Evolutionary conservation across 1,140 invertebrate species (phyloP), one percentile per base, ranked within the genome.

Genomic region (Drosophila subpulchrella): DNA sequence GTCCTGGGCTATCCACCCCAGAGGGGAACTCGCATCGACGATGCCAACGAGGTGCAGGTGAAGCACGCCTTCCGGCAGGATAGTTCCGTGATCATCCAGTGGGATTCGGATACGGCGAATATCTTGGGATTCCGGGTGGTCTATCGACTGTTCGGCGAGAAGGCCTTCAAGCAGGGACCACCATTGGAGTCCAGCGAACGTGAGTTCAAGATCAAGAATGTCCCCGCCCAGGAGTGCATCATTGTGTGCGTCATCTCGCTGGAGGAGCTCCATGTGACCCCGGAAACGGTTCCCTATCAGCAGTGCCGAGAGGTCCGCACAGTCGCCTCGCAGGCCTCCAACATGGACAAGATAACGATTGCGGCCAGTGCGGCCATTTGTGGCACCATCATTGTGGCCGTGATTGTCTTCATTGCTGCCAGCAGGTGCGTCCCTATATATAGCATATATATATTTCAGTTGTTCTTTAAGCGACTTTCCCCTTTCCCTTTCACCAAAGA

Each of bases 331-430:
- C 95, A 96, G 13, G 95, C 96, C 30, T 97, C 96, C 12, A 97
- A 97, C 92, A 97, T 98, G 96, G 97, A 98, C 92, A 98, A 97
- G 91, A 97, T 98, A 82, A 98, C 97, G 24, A 98, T 98, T 78
- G 97, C 96, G 11, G 97, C 97, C 2, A 97, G 96, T 81, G 97
- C 97, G 8, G 97, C 97, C n/a, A 97, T 98, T 81, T 98, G 96
- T 91, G 96, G 96, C n/a, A 97, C 97, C 24, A 97, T 98, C 68
- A 95, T 98, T 41, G 95, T 98, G 32, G 97, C 97, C 1, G 96
- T 97, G 10, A 95, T 98, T 56, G 95, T 98, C 56, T 98, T 98
- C 90, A 95, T 98, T 34, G 96, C 96, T 36, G 97, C 97, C 13
- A 97, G 96, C 75, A 94, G 96, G 61, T 92, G 83, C 67, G 78